Evolutionary conservation across 1,140 invertebrate genomes (phyloP).

Genomic region (Macrobrachium rosenbergii): DNA sequence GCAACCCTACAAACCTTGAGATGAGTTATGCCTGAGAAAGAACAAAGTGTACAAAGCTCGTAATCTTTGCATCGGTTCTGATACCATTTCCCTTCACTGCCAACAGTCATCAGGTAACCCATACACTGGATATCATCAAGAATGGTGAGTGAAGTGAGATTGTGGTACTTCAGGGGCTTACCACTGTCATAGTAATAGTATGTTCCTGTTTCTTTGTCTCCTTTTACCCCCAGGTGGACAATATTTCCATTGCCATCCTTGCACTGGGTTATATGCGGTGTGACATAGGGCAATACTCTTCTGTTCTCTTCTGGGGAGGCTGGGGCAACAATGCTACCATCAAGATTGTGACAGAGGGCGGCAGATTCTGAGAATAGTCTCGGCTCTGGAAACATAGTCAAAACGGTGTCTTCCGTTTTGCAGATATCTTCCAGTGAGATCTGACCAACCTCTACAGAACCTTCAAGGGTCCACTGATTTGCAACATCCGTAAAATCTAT

Average conservation of each 20-base stretch:
- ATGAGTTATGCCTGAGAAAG: not conserved
- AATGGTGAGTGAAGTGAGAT: not conserved
- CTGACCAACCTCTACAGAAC: slow-evolving; percentile 12
- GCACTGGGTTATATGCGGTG: not conserved
- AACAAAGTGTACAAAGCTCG: not conserved
- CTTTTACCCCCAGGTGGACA: not conserved
- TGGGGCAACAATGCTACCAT: slow-evolving; percentile 1
- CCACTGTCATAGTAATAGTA: not conserved
- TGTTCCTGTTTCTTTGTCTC: not conserved
- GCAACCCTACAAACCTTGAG: not conserved
- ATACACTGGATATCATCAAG: not conserved
- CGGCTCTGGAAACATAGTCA: slow-evolving; percentile 1
- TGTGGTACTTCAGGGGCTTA: not conserved
- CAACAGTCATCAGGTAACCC: not conserved
- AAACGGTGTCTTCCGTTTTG: not conserved
- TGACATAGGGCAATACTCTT: not conserved
- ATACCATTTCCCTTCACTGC: not conserved
- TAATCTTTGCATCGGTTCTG: not conserved
- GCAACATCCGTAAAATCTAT: not conserved
- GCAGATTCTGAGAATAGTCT: not conserved
- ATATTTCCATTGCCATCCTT: not conserved
- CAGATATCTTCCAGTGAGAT: not conserved
- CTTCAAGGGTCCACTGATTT: slow-evolving; percentile 9
- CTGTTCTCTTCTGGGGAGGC: slow-evolving; percentile 5
- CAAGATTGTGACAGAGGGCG: not conserved